These are phyloP conservation scores for Heliconius charithonia DNA, from an alignment of 2,888 invertebrate genomes.

Conservation along the genomic window DNA sequence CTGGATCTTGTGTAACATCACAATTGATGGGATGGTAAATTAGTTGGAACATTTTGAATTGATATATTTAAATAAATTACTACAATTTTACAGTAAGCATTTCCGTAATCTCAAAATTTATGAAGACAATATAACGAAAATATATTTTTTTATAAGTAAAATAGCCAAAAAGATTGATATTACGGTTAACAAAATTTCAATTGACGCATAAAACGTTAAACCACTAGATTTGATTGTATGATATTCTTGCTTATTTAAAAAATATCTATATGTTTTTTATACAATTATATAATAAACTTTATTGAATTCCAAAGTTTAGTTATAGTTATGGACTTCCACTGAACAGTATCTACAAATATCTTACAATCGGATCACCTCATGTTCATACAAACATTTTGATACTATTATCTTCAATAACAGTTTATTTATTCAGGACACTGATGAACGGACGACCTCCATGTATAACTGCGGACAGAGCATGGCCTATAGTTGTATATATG, in stretches of 20 bases:
- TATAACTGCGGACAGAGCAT: slow-evolving; percentile 50
- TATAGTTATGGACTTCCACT: not conserved
- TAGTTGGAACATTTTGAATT: too few relatives aligned
- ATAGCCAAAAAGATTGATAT: too few relatives aligned
- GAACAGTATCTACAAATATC: not conserved
- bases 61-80: too few relatives aligned
- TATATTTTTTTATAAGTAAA: too few relatives aligned
- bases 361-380: slow-evolving; percentile 4
- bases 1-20: too few relatives aligned
- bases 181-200: not conserved
- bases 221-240: too few relatives aligned
- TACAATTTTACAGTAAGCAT: too few relatives aligned
- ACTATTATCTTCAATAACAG: slow-evolving; percentile 44
- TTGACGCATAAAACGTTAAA: not conserved
- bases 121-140: too few relatives aligned
- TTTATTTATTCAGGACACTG: slow-evolving; percentile 64
- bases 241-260: too few relatives aligned
- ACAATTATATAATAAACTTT: not conserved
- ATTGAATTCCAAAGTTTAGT: not conserved
- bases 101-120: too few relatives aligned
- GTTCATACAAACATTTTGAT: slow-evolving; percentile 27
- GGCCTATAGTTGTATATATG: slow-evolving; percentile 47
- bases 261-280: not conserved
- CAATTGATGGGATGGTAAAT: too few relatives aligned
- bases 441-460: slow-evolving; percentile 58